Percentiles rank a stretch among this genome's conserved stretches.
Evolutionary conservation across 1,140 invertebrate genomes (phyloP).

Genomic region (Drosophila subobscura): DNA sequence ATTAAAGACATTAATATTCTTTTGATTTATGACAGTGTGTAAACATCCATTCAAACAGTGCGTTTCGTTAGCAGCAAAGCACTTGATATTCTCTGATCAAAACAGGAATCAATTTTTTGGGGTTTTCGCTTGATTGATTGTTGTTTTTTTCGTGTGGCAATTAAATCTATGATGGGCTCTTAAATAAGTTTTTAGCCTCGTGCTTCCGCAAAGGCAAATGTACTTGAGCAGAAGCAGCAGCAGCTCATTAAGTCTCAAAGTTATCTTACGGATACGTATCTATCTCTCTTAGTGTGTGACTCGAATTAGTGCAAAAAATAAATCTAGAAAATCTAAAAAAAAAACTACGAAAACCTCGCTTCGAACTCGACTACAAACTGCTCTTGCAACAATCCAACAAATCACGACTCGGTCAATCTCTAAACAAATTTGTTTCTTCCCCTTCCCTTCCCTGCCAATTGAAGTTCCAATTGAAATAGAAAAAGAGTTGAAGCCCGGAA

Average conservation of each 20-base stretch:
- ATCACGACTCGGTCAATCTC: conserved; percentile 8
- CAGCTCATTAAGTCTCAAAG: conserved; percentile 33
- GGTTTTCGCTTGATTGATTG: conserved; percentile 44
- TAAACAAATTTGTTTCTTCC: conserved; percentile 35
- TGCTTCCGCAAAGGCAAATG: conserved; percentile 47
- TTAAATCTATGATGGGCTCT: conserved; percentile 42
- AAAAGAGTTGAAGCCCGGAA: conserved; percentile 3
- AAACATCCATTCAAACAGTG: no score
- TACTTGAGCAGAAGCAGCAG: conserved; percentile 37
- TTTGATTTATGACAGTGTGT: conserved; percentile 37
- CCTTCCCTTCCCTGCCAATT: conserved; percentile 11
- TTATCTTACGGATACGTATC: background rate
- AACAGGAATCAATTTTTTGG: conserved; percentile 41
- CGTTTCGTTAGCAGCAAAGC: no score
- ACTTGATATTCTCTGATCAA: conserved; percentile 45
- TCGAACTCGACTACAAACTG: conserved; percentile 18
- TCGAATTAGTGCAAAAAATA: conserved; percentile 21
- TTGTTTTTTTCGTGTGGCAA: conserved; percentile 30
- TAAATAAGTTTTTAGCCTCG: conserved; percentile 36
- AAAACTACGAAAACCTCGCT: conserved; percentile 28
- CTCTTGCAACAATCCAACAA: conserved; percentile 25
- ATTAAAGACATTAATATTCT: no score
- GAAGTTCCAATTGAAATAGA: conserved; percentile 21
- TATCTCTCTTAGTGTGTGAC: background rate
- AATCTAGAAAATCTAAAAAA: background rate